A percentile compares a stretch with the other conserved stretches of the same genome.
Evolutionary conservation across 2,113 vertebrate genomes (phyloP).

Genomic region (Labeo catla): DNA sequence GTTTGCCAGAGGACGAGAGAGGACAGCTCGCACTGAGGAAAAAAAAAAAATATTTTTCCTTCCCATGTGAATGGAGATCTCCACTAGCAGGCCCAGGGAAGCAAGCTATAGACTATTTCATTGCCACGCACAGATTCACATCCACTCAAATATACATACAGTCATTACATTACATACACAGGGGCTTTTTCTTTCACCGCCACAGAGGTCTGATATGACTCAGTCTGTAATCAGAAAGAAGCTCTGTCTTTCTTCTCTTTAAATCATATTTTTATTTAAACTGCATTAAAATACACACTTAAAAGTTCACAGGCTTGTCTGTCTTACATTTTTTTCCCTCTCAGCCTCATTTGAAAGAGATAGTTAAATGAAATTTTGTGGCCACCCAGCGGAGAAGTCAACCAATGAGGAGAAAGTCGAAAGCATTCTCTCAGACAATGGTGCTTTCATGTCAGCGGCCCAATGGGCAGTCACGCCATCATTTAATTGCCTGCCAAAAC

Average conservation of each 20-base stretch:
- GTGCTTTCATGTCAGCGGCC: constrained; percentile 64
- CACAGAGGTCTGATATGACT: constrained; percentile 6
- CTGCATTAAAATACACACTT: constrained; percentile 43
- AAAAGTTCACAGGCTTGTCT: constrained; percentile 24
- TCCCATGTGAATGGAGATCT: constrained; percentile 43
- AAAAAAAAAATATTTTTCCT: constrained; percentile 45
- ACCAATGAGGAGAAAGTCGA: constrained; percentile 38
- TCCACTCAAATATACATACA: background rate
- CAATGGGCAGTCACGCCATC: constrained; percentile 62
- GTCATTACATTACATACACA: constrained; percentile 4
- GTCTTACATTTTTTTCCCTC: background rate
- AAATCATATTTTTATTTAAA: constrained; percentile 28
- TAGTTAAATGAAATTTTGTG: constrained; percentile 55
- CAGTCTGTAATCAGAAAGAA: constrained; percentile 45
- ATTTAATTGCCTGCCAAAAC: constrained; percentile 69
- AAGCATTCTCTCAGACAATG: constrained; percentile 56
- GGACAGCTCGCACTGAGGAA: constrained; percentile 42
- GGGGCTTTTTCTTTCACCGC: background rate
- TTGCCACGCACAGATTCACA: constrained; percentile 1
- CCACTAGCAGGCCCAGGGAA: constrained; percentile 21
- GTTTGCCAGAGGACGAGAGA: constrained; percentile 47
- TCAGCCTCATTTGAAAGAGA: constrained; percentile 41
- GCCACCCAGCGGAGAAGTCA: constrained; percentile 16
- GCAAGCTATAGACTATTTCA: constrained; percentile 18
- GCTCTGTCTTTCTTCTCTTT: constrained; percentile 46